Evolutionary conservation across 2,888 invertebrate species (phyloP).

Genomic region (Acleris cristana): DNA sequence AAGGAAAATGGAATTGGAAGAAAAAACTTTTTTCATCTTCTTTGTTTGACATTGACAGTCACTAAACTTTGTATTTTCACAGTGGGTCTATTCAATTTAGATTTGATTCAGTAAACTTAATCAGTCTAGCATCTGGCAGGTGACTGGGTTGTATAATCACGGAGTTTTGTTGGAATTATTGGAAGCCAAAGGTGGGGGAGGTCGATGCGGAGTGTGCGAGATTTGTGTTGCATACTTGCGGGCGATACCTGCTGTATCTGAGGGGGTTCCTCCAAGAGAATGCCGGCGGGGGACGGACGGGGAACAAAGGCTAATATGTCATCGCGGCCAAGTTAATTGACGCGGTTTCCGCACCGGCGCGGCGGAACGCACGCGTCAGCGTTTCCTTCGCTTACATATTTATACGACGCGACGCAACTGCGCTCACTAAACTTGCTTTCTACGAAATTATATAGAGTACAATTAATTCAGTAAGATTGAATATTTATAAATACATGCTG

Average conservation of each 20-base stretch:
- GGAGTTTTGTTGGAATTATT: conserved; percentile 24
- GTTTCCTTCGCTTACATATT: conserved; percentile 78
- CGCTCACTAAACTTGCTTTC: conserved; percentile 47
- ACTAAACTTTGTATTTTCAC: conserved; percentile 80
- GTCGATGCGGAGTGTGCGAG: conserved; percentile 42
- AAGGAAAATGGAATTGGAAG: conserved; percentile 80
- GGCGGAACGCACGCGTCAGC: conserved; percentile 78
- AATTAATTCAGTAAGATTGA: conserved; percentile 45
- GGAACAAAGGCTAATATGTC: conserved; percentile 83
- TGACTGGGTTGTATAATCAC: conserved; percentile 64
- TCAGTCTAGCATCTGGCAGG: conserved; percentile 72
- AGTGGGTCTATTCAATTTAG: conserved; percentile 81
- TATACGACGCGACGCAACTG: conserved; percentile 64
- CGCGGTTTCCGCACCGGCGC: conserved; percentile 80
- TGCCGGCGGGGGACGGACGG: conserved; percentile 55
- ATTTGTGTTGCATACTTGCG: conserved; percentile 51
- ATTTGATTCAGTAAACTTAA: conserved; percentile 61
- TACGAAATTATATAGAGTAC: conserved; percentile 52
- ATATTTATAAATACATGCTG: background rate
- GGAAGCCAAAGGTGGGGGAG: conserved; percentile 13
- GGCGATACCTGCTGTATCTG: conserved; percentile 41
- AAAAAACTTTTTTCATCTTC: conserved; percentile 84
- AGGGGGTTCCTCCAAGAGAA: conserved; percentile 65
- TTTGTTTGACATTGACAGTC: conserved; percentile 83
- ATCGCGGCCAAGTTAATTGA: conserved; percentile 81